phyloP scores from a whole-genome alignment of 2,888 invertebrate genomes.

The Drosophila dives region DNA sequence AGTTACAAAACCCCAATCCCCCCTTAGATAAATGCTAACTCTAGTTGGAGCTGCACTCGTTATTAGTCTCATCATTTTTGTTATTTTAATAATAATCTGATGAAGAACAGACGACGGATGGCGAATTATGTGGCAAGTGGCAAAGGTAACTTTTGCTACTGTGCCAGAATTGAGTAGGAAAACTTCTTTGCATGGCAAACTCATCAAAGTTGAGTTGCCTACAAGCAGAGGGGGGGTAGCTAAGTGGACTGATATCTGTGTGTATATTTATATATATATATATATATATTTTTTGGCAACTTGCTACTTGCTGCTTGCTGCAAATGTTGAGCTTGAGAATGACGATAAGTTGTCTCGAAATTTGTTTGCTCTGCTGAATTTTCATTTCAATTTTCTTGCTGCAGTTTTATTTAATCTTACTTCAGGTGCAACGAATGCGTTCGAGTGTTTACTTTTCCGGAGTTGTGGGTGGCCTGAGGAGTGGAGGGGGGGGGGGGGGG shows the following conservation, averaged over 20 bases:
- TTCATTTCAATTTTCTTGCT: slow-evolving; percentile 75
- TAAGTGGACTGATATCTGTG: slow-evolving; percentile 14
- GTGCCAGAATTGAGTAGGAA: slow-evolving; percentile 5
- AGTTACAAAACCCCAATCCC: neutral
- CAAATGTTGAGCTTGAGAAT: slow-evolving; percentile 21
- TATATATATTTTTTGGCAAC: slow-evolving; percentile 40
- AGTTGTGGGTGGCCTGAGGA: slow-evolving; percentile 3
- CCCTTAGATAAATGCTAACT: no score
- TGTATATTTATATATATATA: slow-evolving; percentile 3
- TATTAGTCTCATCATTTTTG: slow-evolving; percentile 53
- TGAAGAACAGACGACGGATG: slow-evolving; percentile 50
- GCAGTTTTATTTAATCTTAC: slow-evolving; percentile 78
- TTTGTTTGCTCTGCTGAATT: slow-evolving; percentile 73
- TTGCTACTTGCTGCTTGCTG: slow-evolving; percentile 1
- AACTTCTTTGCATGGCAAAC: slow-evolving; percentile 62
- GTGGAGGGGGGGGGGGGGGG: neutral
- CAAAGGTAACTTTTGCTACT: slow-evolving; percentile 29
- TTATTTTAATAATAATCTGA: slow-evolving; percentile 72
- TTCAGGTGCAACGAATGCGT: slow-evolving; percentile 72
- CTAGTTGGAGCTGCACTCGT: slow-evolving; percentile 21
- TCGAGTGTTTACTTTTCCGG: slow-evolving; percentile 58
- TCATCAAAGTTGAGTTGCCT: slow-evolving; percentile 71
- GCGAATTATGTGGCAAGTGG: slow-evolving; percentile 22
- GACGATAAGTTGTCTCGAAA: slow-evolving; percentile 69
- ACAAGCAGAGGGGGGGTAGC: slow-evolving; percentile 8